Evolutionary conservation across 2,113 vertebrate species (phyloP).

Genomic region (Protobothrops mucrosquamatus): DNA sequence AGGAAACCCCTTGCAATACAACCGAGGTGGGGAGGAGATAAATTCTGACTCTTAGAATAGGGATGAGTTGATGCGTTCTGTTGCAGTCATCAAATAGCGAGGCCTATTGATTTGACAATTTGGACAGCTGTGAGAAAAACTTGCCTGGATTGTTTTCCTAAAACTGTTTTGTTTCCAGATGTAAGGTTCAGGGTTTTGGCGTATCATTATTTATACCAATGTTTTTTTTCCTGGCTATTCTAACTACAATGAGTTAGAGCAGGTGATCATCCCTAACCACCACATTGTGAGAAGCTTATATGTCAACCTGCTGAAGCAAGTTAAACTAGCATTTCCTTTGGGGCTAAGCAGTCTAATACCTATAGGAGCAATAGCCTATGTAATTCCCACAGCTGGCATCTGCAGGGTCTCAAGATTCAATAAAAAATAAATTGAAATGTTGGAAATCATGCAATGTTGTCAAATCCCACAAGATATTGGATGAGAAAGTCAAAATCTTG

Average conservation of each 20-base stretch:
- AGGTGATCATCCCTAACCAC: neutral
- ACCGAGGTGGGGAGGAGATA: neutral
- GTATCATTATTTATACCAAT: neutral
- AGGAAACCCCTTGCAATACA: neutral
- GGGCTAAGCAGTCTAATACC: neutral
- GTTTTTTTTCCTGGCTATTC: neutral
- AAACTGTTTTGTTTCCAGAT: neutral
- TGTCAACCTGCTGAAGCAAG: neutral
- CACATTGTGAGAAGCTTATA: too few relatives aligned
- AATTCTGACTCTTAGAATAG: neutral
- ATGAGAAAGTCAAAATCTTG: neutral
- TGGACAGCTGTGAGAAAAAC: neutral
- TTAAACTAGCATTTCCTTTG: neutral
- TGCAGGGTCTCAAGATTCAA: neutral
- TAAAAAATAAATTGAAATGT: neutral
- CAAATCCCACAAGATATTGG: neutral
- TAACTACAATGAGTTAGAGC: neutral
- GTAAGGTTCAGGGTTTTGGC: neutral
- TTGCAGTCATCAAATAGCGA: neutral
- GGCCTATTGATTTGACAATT: neutral
- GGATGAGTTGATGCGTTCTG: neutral
- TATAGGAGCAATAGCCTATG: neutral
- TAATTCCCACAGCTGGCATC: neutral
- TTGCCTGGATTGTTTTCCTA: neutral
- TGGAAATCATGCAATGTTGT: neutral